phyloP scores from a whole-genome alignment of 2,113 vertebrate species.

The Catagonus wagneri region DNA sequence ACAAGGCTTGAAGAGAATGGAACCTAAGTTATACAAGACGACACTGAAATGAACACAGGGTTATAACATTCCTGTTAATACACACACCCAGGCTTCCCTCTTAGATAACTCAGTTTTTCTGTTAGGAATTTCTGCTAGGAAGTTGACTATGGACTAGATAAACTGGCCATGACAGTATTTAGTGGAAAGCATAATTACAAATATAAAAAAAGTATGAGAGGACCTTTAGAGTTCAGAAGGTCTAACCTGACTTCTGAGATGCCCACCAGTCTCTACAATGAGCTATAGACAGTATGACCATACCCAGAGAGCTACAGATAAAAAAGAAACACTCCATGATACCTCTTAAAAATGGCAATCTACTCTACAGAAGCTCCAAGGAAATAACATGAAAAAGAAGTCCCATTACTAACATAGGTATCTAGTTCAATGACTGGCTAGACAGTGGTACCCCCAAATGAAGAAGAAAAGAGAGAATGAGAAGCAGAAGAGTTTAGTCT shows the following conservation, averaged over 20 bases:
- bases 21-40: not conserved
- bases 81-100: not conserved
- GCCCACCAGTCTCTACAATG: not conserved
- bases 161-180: not conserved
- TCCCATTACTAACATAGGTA: not conserved
- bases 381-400: not conserved
- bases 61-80: not conserved
- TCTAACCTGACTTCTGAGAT: conserved; percentile 4
- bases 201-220: not conserved
- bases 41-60: not conserved
- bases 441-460: not conserved
- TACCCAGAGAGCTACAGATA: not conserved
- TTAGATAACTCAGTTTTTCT: not conserved
- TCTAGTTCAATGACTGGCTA: not conserved
- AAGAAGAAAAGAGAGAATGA: not conserved
- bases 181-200: not conserved
- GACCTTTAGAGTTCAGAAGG: not conserved
- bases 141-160: not conserved
- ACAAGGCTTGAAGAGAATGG: not conserved
- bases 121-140: not conserved
- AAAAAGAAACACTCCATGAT: not conserved
- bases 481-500: not conserved
- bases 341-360: not conserved
- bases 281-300: not conserved
- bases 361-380: not conserved